These are phyloP conservation scores for Apodemia zela DNA, from an alignment of 2,888 invertebrate genomes.

Conservation along the genomic window DNA sequence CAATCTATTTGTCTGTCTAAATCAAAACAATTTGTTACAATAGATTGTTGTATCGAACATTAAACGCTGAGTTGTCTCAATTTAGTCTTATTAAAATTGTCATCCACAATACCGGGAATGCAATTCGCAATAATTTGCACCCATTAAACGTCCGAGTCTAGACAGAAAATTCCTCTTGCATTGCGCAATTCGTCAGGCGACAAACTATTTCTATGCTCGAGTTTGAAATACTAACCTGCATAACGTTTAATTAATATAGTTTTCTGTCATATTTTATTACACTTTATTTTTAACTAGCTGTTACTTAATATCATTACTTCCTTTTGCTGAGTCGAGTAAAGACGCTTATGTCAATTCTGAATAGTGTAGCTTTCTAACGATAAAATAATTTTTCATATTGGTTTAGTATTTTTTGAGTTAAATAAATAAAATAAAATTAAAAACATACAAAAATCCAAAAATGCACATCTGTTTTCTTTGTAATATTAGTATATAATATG, in stretches of 20 bases:
- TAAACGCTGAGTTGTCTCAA: conserved; percentile 33
- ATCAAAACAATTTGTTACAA: conserved; percentile 18
- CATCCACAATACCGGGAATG: conserved; percentile 54
- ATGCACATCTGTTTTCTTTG: too few relatives aligned
- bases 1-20: neutral
- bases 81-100: conserved; percentile 52
- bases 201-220: conserved; percentile 39
- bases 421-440: too few relatives aligned
- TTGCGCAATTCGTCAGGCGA: conserved; percentile 56
- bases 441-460: too few relatives aligned
- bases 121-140: conserved; percentile 72
- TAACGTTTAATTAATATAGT: conserved; percentile 12
- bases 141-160: conserved; percentile 61
- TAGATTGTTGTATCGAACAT: conserved; percentile 21
- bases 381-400: too few relatives aligned
- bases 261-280: conserved; percentile 1
- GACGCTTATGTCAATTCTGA: too few relatives aligned
- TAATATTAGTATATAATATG: too few relatives aligned
- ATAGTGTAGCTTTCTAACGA: too few relatives aligned
- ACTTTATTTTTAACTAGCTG: too few relatives aligned
- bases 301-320: too few relatives aligned
- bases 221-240: conserved; percentile 24
- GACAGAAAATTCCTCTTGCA: conserved; percentile 61
- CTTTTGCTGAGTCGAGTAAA: too few relatives aligned
- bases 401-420: too few relatives aligned